These are phyloP conservation scores for Fulmarus glacialis DNA, from an alignment of 2,113 vertebrate species.

Conservation along the genomic window DNA sequence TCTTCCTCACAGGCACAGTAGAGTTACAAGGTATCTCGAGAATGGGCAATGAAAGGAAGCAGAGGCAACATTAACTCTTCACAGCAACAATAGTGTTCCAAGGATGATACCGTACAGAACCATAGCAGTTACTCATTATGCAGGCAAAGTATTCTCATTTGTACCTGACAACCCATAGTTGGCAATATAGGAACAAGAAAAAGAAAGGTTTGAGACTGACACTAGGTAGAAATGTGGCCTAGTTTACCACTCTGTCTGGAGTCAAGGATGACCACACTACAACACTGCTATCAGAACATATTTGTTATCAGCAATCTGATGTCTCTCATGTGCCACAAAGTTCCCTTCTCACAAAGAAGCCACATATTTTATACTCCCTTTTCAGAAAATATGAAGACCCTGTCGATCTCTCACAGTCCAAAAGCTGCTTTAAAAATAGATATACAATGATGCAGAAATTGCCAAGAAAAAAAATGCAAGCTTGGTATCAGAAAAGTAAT, in stretches of 20 bases:
- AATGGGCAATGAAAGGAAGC: background rate
- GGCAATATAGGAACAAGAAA: background rate
- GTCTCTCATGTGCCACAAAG: background rate
- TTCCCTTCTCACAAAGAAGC: background rate
- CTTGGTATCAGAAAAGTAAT: background rate
- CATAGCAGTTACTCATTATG: background rate
- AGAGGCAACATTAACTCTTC: background rate
- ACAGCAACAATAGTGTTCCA: background rate
- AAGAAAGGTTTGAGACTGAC: background rate
- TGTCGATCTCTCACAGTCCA: rapidly evolving
- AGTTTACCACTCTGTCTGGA: background rate
- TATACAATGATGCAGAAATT: background rate
- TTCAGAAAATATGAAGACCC: background rate
- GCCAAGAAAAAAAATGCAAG: background rate
- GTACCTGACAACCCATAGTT: background rate
- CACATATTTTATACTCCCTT: background rate
- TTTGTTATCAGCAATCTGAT: background rate
- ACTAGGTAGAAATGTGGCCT: background rate
- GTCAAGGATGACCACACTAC: too few relatives aligned
- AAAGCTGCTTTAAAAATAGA: background rate
- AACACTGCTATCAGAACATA: background rate
- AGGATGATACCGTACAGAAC: background rate
- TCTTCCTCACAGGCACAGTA: background rate
- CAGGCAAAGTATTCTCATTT: background rate
- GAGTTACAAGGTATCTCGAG: background rate